Conservation (phyloP, 1,140 invertebrate genomes). For the Berghia stephanieae region DNA sequence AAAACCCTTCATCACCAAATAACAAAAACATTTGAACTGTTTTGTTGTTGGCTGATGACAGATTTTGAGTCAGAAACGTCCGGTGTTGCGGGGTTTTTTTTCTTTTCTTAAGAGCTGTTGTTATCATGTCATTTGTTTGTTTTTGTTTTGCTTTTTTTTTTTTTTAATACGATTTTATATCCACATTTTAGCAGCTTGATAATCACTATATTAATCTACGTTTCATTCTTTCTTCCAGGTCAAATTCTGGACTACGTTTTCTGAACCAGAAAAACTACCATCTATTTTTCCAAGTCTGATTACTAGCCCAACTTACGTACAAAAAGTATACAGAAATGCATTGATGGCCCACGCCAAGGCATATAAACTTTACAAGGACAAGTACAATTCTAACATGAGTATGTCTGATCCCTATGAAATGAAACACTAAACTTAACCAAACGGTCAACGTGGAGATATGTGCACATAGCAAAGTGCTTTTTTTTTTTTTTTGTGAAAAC, state of each 20-base stretch:
- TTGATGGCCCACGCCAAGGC: conserved; percentile 51
- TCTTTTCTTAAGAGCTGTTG: too few relatives aligned
- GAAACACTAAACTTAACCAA: background rate
- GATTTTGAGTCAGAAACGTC: too few relatives aligned
- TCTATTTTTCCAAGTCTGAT: conserved; percentile 39
- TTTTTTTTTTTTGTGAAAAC: background rate
- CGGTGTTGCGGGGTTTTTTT: too few relatives aligned
- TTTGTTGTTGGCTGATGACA: too few relatives aligned
- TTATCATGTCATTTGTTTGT: background rate
- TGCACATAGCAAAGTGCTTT: background rate
- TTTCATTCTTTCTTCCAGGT: conserved; percentile 44
- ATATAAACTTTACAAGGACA: conserved; percentile 42
- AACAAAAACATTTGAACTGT: too few relatives aligned
- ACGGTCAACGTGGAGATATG: background rate
- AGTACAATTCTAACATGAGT: conserved; percentile 49
- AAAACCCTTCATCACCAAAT: too few relatives aligned
- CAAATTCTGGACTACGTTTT: conserved; percentile 64
- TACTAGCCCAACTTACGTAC: conserved; percentile 28
- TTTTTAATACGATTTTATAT: background rate
- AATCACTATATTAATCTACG: background rate
- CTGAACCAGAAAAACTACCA: conserved; percentile 54
- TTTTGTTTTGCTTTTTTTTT: background rate
- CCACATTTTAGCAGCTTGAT: background rate
- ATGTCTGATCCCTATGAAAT: too few relatives aligned
- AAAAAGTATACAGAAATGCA: conserved; percentile 50